Percentiles rank a stretch among this genome's conserved stretches.
Evolutionary conservation across 2,888 invertebrate genomes (phyloP).

Genomic region (Limnephilus marmoratus): DNA sequence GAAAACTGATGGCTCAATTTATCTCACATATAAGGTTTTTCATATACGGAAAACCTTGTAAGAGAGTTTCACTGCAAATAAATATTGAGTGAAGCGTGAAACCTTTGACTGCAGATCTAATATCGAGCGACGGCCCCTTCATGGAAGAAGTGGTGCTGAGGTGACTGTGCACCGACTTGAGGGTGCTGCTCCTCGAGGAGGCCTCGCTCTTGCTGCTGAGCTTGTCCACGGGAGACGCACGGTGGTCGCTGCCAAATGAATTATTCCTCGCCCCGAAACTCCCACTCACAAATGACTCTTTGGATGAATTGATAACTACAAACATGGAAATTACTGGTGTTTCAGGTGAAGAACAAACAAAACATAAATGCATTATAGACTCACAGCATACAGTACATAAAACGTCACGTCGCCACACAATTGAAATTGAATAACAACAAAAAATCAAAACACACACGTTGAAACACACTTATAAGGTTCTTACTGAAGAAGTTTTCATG

Average conservation of each 20-base stretch:
- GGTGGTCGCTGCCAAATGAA: slow-evolving; percentile 58
- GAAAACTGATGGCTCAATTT: too few species aligned
- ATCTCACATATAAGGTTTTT: too few species aligned
- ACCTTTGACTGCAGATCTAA: slow-evolving; percentile 81
- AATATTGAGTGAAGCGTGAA: slow-evolving; percentile 16
- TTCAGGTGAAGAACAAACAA: slow-evolving; percentile 23
- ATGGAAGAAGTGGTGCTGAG: slow-evolving; percentile 66
- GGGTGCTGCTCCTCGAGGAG: slow-evolving; percentile 68
- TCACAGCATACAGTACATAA: not conserved
- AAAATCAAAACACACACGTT: too few species aligned
- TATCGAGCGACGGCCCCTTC: slow-evolving; percentile 71
- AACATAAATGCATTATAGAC: not conserved
- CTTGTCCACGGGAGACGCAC: slow-evolving; percentile 55
- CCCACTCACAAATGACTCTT: slow-evolving; percentile 56
- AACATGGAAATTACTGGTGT: slow-evolving; percentile 32
- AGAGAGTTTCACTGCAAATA: not conserved
- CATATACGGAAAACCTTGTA: not conserved
- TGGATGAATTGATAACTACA: slow-evolving; percentile 59
- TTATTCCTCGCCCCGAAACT: slow-evolving; percentile 56
- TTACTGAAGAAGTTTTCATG: too few species aligned
- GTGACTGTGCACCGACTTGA: slow-evolving; percentile 64
- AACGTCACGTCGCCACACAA: not conserved
- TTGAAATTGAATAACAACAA: not conserved
- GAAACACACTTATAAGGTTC: too few species aligned
- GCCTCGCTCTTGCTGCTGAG: slow-evolving; percentile 61